Base-by-base conservation (phyloP, 2,888 invertebrate genomes). In the Ceriagrion tenellum region DNA sequence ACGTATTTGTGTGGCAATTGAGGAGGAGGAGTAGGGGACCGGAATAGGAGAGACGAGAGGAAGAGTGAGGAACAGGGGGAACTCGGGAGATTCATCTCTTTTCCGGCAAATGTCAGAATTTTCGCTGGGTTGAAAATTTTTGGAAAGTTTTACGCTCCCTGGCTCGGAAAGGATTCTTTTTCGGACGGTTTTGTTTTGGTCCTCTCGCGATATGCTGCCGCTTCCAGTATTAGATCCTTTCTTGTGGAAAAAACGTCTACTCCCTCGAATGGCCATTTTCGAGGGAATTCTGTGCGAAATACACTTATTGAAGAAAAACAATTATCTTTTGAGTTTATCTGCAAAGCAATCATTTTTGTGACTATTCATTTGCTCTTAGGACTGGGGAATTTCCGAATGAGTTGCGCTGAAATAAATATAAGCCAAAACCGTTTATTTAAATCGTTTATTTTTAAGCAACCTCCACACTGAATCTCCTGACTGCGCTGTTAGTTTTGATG, bases 101-200 rank as follows among this genome's bases (percentile, higher is more conserved):
- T 93, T 93, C 93, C 93, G 93, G 93, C 69, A 74, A 47, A 93
- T 74, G 93, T 93, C 93, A 93, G 93, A 93, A 93, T 93, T 93
- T 93, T 93, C 93, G 93, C 93, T 93, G n/a, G 69, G 93, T 93
- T 93, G 93, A 74, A 93, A 93, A 74, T 93, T 93, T 59, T 69
- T 74, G 74, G 81, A 69, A 93, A 93, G 93, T 93, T 93, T 93
- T 93, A 63, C 93, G 93, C 93, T 93, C 93, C 69, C 93, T 93
- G 93, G 69, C n/a, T 93, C 69, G 93, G 93, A 93, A 93, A 93
- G 93, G 74, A 93, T 93, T n/a, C 74, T 26, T n/a, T 59, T 69
- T 93, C 69, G 93, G 26, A n/a, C 47, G 63, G 93, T 93, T 93
- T 93, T 93, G 93, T 93, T 93, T 93, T 93, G 69, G 26, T 74